Conservation (phyloP, 2,113 vertebrate species). For the Apteryx mantelli region DNA sequence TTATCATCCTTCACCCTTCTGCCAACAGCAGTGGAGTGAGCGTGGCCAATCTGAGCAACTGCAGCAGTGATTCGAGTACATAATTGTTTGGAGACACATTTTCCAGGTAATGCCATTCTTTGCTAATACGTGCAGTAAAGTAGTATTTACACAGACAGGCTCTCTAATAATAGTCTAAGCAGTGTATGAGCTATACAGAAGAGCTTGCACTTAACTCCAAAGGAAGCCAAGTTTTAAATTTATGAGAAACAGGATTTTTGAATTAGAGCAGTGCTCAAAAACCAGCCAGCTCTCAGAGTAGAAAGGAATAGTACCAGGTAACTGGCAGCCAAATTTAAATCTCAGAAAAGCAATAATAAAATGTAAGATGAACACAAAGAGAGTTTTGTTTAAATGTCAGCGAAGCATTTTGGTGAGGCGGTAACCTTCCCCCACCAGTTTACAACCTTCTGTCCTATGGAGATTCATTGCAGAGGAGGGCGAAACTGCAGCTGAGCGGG, state of each 20-base stretch:
- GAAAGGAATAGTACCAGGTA: not conserved
- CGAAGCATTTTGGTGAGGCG: not conserved
- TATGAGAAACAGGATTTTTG: not conserved
- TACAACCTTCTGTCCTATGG: not conserved
- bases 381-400: not conserved
- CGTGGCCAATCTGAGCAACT: not conserved
- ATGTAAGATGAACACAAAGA: not conserved
- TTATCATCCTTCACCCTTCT: not conserved
- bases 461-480: not conserved
- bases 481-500: not conserved
- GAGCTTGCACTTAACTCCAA: not conserved
- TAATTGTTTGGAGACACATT: not conserved
- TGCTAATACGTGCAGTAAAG: not conserved
- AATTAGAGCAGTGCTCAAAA: not conserved
- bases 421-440: not conserved
- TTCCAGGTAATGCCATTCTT: not conserved
- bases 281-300: not conserved
- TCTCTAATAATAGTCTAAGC: not conserved
- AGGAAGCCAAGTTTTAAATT: not conserved
- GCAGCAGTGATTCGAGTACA: not conserved
- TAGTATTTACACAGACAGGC: not conserved
- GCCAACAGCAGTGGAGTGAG: not conserved
- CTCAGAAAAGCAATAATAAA: not conserved
- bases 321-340: not conserved
- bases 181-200: not conserved